Evolutionary conservation across 2,113 vertebrate genomes (phyloP), one percentile per base, ranked within the genome.

Genomic region (Oryzias curvinotus): DNA sequence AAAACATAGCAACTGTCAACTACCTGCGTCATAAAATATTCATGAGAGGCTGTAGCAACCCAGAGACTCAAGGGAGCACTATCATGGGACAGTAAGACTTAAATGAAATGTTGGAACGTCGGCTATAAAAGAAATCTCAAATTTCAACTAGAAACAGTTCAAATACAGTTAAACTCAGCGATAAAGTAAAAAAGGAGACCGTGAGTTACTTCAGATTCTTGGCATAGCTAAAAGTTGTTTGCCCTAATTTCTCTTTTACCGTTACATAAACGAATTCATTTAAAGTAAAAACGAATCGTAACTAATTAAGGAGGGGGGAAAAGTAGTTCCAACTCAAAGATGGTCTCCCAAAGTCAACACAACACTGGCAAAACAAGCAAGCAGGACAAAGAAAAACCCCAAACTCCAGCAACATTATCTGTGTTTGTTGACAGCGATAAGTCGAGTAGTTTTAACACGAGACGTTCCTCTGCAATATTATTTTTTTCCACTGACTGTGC

Each of bases 341-440:
- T 16, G 60, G 36, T 21, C 45, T 13, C 59, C 44, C 30, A 60
- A 42, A 77, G 55, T 73, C 71, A 68, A 78, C 23, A 61, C 21
- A 74, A 75, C 80, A 85, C 55, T 55, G 70, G 63, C 54, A 66
- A 36, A 36, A 36, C 36, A 36, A 81, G 55, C 43, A 45, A 64
- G 52, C 69, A 26, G 78, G 80, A 88, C 83, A 88, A 84, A 87
- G 81, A 86, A 83, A 75, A 83, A 75, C 26, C 58, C 25, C 1
- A 78, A 85, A 80, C 82, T 85, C 74, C 74, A 71, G 64, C 25
- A 65, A 62, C 45, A 71, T 67, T 64, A 5, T 58, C 69, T 56
- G 36, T 56, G 36, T 48, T 59, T 68, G 50, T 63, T 72, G 49
- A 80, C 73, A 69, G 44, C 50, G 18, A 64, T 41, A 46, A 55